These are phyloP conservation scores for Coptodon bakossiorum DNA, from an alignment of 2,113 vertebrate genomes.

Conservation along the genomic window DNA sequence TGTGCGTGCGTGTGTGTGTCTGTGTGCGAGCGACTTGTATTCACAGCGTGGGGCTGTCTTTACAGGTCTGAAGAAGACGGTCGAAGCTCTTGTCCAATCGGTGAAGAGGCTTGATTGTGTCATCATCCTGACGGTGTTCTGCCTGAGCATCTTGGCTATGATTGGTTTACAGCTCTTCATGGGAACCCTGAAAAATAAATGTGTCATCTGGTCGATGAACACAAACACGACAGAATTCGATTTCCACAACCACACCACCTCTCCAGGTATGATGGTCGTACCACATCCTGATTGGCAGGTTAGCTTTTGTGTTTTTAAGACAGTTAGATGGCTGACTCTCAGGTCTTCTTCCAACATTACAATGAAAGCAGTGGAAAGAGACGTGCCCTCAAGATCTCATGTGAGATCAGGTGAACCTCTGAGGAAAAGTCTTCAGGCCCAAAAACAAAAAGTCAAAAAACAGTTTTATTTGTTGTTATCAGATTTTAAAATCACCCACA, in stretches of 20 bases:
- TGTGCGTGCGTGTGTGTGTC: fast-evolving
- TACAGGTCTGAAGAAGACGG: not conserved
- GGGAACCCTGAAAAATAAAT: not conserved
- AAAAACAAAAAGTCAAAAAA: no score
- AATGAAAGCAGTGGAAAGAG: not conserved
- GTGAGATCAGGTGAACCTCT: not conserved
- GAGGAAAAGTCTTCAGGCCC: not conserved
- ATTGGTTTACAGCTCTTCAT: not conserved
- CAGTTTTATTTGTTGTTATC: no score
- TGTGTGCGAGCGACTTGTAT: not conserved
- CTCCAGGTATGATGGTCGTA: not conserved
- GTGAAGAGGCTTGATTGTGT: not conserved
- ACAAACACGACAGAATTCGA: not conserved
- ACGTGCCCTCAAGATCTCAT: not conserved
- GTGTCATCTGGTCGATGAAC: fast-evolving
- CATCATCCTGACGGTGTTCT: not conserved
- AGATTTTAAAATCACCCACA: not conserved
- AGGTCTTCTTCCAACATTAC: not conserved
- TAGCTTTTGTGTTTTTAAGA: not conserved
- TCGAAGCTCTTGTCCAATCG: not conserved
- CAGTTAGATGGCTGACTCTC: fast-evolving
- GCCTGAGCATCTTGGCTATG: not conserved
- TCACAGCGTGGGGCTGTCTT: not conserved
- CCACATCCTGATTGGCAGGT: not conserved
- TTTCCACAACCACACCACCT: fast-evolving